Base-by-base conservation (phyloP, 2,888 invertebrate species). In the Cephalotes varians region DNA sequence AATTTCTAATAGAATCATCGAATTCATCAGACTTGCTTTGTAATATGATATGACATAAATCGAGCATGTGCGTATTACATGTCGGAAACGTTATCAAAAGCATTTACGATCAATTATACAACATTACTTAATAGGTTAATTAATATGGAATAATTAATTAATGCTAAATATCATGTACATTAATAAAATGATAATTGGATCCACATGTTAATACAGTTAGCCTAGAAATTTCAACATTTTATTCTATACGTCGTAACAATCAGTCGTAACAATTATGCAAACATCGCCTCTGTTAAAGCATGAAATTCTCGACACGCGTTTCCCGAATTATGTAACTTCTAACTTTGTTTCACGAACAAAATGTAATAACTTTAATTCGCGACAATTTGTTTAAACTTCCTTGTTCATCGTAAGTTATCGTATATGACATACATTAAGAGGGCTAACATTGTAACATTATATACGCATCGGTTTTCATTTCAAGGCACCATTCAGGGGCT, bases 401-500 rank as follows among this genome's bases (percentile, higher is more conserved):
- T n/a, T n/a, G n/a, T n/a, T n/a, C n/a, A n/a, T n/a, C 37, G 7
- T 12, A 51, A 74, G 0, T 2, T 25, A 10, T 40, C 25, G 34
- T n/a, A 10, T 12, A 25, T 21, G 28, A 56, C 12, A 12, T 6
- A 21, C 2, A 62, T 64, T 49, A 34, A 34, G 1, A 40, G 18
- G 5, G 10, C 4, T 10, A 51, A 34, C 51, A 37, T 21, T 12
- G 25, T 28, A 9, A 15, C 51, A 67, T 21, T 54, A 40, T 31
- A 40, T 28, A 4, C 49, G 12, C 12, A 40, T 25, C 44, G 25
- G 10, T 71, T 77, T 56, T 18, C 34, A 15, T 21, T 5, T 18
- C 54, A 25, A 34, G n/a, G 37, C 31, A 40, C 28, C 15, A 71
- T 77, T 67, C 77, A 79, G 54, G 65, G 80, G 47, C 82, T 71